Evolutionary conservation across 2,797 vertebrate species (phyloP).

Genomic region (Gallinago stenura): DNA sequence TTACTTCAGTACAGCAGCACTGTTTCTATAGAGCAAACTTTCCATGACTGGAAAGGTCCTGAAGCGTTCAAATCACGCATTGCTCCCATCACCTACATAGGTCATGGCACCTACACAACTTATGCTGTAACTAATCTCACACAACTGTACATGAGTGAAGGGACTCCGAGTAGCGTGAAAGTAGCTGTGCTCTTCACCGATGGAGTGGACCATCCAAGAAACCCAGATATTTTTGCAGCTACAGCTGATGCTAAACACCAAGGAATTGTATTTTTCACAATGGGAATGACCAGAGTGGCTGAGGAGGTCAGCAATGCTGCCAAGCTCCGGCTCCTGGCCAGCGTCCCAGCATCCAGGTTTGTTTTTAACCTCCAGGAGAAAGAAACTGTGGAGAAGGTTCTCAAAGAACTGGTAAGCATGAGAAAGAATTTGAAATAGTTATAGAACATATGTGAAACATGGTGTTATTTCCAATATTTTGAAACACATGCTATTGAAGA

Average conservation of each 20-base stretch:
- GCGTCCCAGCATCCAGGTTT: slow-evolving; percentile 84
- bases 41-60: slow-evolving; percentile 87
- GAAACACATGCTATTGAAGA: neutral
- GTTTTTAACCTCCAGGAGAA: slow-evolving; percentile 89
- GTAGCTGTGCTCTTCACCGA: slow-evolving; percentile 88
- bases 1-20: slow-evolving; percentile 94
- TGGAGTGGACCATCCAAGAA: slow-evolving; percentile 89
- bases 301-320: slow-evolving; percentile 87
- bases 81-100: slow-evolving; percentile 86
- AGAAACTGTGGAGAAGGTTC: slow-evolving; percentile 83
- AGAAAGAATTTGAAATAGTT: slow-evolving; percentile 6
- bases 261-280: slow-evolving; percentile 87
- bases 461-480: neutral
- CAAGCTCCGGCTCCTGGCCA: slow-evolving; percentile 88
- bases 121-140: slow-evolving; percentile 95
- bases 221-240: slow-evolving; percentile 93
- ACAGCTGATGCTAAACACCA: slow-evolving; percentile 90
- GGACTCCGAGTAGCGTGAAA: slow-evolving; percentile 81
- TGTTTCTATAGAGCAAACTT: slow-evolving; percentile 88
- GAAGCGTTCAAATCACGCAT: slow-evolving; percentile 86
- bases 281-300: slow-evolving; percentile 89
- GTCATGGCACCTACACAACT: slow-evolving; percentile 92
- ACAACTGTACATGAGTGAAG: slow-evolving; percentile 88
- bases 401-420: slow-evolving; percentile 87
- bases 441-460: neutral